Evolutionary conservation across 1,140 invertebrate species (phyloP).

Genomic region (Drosophila sturtevanti): DNA sequence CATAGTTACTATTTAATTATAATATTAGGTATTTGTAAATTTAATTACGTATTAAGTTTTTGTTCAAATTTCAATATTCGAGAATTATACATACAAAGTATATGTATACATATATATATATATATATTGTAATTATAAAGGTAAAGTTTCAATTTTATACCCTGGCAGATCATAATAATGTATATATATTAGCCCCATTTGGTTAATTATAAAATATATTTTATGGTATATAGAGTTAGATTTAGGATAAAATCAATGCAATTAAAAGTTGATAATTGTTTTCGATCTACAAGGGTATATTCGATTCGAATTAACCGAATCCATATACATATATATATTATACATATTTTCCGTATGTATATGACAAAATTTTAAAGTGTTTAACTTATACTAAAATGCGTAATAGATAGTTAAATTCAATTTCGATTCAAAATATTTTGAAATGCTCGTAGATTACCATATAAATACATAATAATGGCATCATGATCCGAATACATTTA

Average conservation of each 20-base stretch:
- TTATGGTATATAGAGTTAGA: background rate
- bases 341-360: slow-evolving; percentile 12
- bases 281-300: background rate
- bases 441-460: background rate
- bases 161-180: slow-evolving; percentile 12
- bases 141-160: slow-evolving; percentile 14
- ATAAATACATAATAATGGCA: background rate
- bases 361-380: slow-evolving; percentile 26
- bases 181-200: background rate
- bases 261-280: background rate
- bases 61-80: slow-evolving; percentile 57
- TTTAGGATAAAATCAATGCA: background rate
- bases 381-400: slow-evolving; percentile 41
- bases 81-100: slow-evolving; percentile 45
- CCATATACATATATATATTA: slow-evolving; percentile 17
- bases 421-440: slow-evolving; percentile 5
- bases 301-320: slow-evolving; percentile 21
- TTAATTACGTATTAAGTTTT: slow-evolving; percentile 76
- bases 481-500: no score
- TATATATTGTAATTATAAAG: slow-evolving; percentile 3
- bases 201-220: background rate
- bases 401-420: slow-evolving; percentile 24
- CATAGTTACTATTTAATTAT: slow-evolving; percentile 61
- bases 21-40: slow-evolving; percentile 54
- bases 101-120: slow-evolving; percentile 30